Base-by-base conservation (phyloP, 2,797 vertebrate species). In the Oreonectes daqikongensis region DNA sequence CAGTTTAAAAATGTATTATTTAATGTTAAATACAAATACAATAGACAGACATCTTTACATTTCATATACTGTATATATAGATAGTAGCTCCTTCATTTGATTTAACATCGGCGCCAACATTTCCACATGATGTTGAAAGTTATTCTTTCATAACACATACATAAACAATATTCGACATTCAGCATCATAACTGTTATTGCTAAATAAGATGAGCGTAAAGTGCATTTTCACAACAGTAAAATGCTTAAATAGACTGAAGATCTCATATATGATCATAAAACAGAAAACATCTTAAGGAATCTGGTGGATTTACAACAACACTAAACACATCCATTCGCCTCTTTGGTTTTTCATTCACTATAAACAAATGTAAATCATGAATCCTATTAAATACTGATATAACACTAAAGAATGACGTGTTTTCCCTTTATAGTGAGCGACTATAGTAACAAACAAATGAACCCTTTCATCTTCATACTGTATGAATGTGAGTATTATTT, bases 181-280 rank as follows among this genome's bases (percentile, higher is more conserved):
- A 8, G 18, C 24, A 15, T 61, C 28, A n/a, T n/a, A 6, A 30
- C 7, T 11, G 50, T 26, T 14, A 50, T 26, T 9, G 0, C 22
- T 24, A 24, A 55, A 12, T 24, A 24, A 18, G 15, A 72, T 35
- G 30, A 73, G 0, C 14, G 8, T 72, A 63, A 73, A 72, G 70
- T 72, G 57, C 71, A 64, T 35, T 63, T 63, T 38, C n/a, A n/a
- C 46, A 26, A 9, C 7, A 50, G 59, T 63, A 38, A 73, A 52
- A 73, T 72, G 42, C 20, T 59, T 9, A 57, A 15, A 59, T 5
- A 18, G 26, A 12, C 14, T 28, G 24, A 57, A 30, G n/a, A n/a
- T n/a, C n/a, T n/a, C n/a, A n/a, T n/a, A n/a, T n/a, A n/a, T n/a
- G n/a, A n/a, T n/a, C n/a, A n/a, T n/a, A n/a, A n/a, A 35, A 35